Evolutionary conservation across 1,140 invertebrate genomes (phyloP), one percentile per base, ranked within the genome.

Genomic region (Condylostylus longicornis): DNA sequence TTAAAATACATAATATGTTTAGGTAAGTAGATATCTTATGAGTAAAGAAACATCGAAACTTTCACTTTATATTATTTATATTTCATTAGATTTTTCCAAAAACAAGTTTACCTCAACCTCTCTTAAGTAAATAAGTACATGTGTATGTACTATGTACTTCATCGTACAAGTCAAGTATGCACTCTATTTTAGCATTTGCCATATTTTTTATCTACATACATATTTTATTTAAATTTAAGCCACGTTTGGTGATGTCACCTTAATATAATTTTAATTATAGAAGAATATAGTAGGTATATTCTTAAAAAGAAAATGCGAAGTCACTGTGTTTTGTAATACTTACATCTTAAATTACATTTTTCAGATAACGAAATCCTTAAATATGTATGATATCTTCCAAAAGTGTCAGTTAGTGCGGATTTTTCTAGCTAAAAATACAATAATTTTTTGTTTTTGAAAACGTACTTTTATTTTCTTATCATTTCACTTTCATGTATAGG

Each of bases 341-440:
- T 75, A 91, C 94, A 98, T 71, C 95, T 69, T 32, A 98, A 71
- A 65, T 98, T 98, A 57, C 95, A 98, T 41, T 77, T 69, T 62
- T 98, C 95, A 3, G 89, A 96, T 12, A 98, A 62, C 0, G 93
- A 97, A 48, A 98, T 95, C 40, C 95, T 67, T 12, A 98, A 67
- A 58, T 98, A 98, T 38, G 76, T 82, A 56, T 98, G 95, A 42
- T 77, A 65, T 38, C 95, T 68, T 5, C 83, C 86, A 69, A 88
- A 91, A 18, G 70, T 70, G 63, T 98, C 95, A 8, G 70, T 73
- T n/a, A 58, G 35, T 4, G 33, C n/a, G n/a, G n/a, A n/a, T n/a
- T n/a, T n/a, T n/a, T n/a, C n/a, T n/a, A n/a, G n/a, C n/a, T n/a
- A n/a, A n/a, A n/a, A n/a, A n/a, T n/a, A n/a, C n/a, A n/a, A n/a